A percentile compares a stretch with the other conserved stretches of the same genome.
Conservation (phyloP, 2,888 invertebrate genomes). For the Caenorhabditis sp. region DNA sequence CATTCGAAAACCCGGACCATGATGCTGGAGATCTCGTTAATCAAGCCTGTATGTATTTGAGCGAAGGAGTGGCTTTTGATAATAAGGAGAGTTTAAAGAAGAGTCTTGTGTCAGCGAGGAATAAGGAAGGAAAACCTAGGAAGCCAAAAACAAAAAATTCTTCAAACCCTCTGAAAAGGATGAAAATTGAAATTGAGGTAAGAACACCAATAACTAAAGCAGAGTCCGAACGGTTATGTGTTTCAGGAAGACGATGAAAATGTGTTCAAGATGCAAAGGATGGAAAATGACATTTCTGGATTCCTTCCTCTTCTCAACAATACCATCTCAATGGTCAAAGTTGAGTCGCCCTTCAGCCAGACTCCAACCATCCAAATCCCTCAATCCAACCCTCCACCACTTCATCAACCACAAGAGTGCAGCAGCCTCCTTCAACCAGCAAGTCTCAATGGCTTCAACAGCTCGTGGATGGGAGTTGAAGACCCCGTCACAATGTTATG, state of each 20-base stretch:
- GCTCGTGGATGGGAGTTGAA: constrained; percentile 63
- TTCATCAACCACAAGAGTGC: constrained; percentile 54
- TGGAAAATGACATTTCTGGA: constrained; percentile 59
- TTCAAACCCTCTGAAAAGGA: constrained; percentile 66
- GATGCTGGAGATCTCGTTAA: constrained; percentile 76
- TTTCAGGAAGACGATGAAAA: constrained; percentile 70
- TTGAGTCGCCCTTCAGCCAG: constrained; percentile 68
- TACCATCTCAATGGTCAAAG: constrained; percentile 69
- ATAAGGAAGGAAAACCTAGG: constrained; percentile 73
- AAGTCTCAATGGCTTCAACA: constrained; percentile 62
- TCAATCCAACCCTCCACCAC: constrained; percentile 45
- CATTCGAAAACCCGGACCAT: constrained; percentile 74
- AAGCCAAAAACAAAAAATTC: constrained; percentile 67
- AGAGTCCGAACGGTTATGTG: not conserved
- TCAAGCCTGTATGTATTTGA: constrained; percentile 73
- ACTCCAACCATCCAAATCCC: constrained; percentile 59
- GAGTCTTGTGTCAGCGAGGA: constrained; percentile 79
- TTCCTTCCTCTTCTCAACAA: constrained; percentile 70
- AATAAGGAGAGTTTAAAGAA: constrained; percentile 81
- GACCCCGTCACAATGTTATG: constrained; percentile 71
- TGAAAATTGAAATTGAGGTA: constrained; percentile 69
- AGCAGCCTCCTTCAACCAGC: constrained; percentile 68
- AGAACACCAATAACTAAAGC: not conserved
- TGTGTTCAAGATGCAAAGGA: constrained; percentile 62
- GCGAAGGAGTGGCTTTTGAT: constrained; percentile 77